Conservation (phyloP, 2,888 invertebrate species). For the Frankliniella intonsa region DNA sequence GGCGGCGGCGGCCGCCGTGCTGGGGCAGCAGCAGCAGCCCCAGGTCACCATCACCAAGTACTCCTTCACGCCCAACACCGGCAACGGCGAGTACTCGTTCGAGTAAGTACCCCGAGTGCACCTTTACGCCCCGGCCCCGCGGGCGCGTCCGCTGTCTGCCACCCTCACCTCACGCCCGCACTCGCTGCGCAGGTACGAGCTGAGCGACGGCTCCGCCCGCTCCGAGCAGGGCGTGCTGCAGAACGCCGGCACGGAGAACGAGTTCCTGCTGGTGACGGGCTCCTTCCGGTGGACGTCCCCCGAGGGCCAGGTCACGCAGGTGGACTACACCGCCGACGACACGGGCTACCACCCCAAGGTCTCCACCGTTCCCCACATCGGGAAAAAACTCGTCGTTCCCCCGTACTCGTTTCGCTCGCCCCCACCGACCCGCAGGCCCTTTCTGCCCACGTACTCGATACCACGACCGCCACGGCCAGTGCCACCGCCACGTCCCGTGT, state of each 20-base stretch:
- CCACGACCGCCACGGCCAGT: too few species aligned
- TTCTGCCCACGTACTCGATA: too few species aligned
- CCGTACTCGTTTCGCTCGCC: too few species aligned
- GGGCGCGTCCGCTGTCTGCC: neutral
- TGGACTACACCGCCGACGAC: conserved; percentile 19
- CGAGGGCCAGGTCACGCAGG: conserved; percentile 16
- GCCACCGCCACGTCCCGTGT: too few species aligned
- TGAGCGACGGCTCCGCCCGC: conserved; percentile 17
- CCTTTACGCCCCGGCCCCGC: neutral
- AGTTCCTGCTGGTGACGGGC: conserved; percentile 19
- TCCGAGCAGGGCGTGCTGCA: conserved; percentile 9
- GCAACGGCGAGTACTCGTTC: conserved; percentile 11
- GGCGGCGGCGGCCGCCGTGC: neutral
- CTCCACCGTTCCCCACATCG: neutral
- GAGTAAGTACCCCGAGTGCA: neutral
- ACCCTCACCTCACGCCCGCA: neutral
- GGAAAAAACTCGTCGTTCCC: too few species aligned
- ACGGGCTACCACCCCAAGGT: conserved; percentile 4
- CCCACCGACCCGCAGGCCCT: too few species aligned
- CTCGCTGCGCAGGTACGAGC: neutral
- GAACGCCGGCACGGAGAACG: neutral
- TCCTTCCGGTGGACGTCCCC: conserved; percentile 21
- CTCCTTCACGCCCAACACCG: neutral
- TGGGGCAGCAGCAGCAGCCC: conserved; percentile 9
- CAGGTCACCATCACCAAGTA: conserved; percentile 10